Conservation (phyloP, 1,140 invertebrate genomes). For the Dreissena rostriformis region DNA sequence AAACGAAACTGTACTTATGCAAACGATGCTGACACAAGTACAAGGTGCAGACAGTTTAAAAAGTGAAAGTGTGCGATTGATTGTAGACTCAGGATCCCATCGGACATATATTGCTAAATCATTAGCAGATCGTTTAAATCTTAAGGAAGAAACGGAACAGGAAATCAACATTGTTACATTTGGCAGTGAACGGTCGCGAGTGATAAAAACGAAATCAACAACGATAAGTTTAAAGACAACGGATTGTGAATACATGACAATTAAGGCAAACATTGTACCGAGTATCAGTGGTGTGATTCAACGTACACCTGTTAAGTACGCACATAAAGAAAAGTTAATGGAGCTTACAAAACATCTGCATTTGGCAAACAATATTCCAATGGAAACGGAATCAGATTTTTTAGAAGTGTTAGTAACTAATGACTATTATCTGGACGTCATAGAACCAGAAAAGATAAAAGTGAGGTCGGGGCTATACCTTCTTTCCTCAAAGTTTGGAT, state of each 20-base stretch:
- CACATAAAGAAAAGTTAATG: background rate
- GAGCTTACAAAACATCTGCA: background rate
- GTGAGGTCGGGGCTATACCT: background rate
- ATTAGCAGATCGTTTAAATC: conserved; percentile 7
- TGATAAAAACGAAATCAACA: background rate
- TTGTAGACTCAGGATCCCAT: conserved; percentile 2
- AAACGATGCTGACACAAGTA: background rate
- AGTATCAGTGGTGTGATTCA: conserved; percentile 1
- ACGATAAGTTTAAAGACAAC: background rate
- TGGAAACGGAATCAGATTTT: background rate
- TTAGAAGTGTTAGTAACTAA: background rate
- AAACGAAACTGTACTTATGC: conserved; percentile 8
- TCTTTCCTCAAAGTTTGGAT: background rate
- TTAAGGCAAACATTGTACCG: conserved; percentile 6
- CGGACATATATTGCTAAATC: background rate
- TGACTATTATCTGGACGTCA: conserved; percentile 22
- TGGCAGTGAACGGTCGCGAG: background rate
- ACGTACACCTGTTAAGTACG: background rate
- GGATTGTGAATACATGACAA: background rate
- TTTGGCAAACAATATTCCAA: background rate
- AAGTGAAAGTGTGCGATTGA: background rate
- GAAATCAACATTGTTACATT: background rate
- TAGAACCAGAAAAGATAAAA: background rate
- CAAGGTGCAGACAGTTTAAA: background rate
- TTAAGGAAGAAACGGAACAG: background rate